Conservation (phyloP, 2,113 vertebrate species). For the Eudyptes chrysolophus region DNA sequence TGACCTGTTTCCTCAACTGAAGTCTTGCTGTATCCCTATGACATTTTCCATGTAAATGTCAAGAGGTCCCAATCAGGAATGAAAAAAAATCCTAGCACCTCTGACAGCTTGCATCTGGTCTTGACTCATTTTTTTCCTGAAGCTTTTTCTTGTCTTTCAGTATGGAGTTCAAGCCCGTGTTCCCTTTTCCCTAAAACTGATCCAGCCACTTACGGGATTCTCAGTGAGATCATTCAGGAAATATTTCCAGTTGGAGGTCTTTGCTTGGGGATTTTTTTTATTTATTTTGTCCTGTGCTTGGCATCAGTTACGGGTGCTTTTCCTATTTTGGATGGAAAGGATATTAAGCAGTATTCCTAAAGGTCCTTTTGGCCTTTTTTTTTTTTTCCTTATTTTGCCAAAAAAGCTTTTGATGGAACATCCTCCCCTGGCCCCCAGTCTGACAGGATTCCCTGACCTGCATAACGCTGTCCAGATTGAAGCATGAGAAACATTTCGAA, state of each 20-base stretch:
- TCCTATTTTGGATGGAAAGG: constrained; percentile 58
- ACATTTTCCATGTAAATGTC: not conserved
- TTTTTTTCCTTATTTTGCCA: constrained; percentile 21
- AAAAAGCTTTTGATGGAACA: constrained; percentile 45
- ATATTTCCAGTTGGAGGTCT: constrained; percentile 39
- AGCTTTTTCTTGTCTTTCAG: constrained; percentile 18
- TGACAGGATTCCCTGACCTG: constrained; percentile 59
- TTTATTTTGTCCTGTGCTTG: constrained; percentile 54
- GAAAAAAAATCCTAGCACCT: not conserved
- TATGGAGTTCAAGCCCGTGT: not conserved
- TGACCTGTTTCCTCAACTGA: not conserved
- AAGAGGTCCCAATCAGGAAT: not conserved
- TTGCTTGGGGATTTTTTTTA: not conserved
- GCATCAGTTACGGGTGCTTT: constrained; percentile 62
- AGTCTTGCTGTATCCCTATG: not conserved
- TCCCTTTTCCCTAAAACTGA: constrained; percentile 5
- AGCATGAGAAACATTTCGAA: constrained; percentile 35
- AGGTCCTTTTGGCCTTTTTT: constrained; percentile 16
- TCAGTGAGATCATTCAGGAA: constrained; percentile 21
- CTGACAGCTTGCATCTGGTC: not conserved
- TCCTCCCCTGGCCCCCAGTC: constrained; percentile 31
- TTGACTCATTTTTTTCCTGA: not conserved
- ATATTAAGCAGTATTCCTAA: constrained; percentile 58
- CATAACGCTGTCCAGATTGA: constrained; percentile 63
- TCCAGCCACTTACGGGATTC: constrained; percentile 55